Conservation (phyloP, 2,888 invertebrate genomes). For the Antheraea yamamai region DNA sequence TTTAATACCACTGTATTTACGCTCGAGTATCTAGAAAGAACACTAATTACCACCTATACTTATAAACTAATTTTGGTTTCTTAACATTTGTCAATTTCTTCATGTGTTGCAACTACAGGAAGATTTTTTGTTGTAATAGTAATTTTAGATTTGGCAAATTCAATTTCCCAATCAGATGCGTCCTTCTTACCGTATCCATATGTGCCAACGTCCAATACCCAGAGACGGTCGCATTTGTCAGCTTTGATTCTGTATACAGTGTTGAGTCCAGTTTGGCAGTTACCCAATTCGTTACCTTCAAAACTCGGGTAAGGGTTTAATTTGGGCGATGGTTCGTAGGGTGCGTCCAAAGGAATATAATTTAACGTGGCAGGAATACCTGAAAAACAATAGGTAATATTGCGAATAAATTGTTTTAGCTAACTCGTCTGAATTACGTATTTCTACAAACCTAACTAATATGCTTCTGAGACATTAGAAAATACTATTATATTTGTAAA, state of each 20-base stretch:
- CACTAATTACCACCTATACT: background rate
- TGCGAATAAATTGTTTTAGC: background rate
- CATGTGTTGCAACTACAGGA: background rate
- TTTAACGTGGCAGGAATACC: constrained; percentile 92
- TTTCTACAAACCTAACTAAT: too few relatives aligned
- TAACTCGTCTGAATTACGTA: too few relatives aligned
- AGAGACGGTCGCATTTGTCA: constrained; percentile 89
- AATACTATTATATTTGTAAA: background rate
- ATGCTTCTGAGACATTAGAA: too few relatives aligned
- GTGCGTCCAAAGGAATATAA: constrained; percentile 87
- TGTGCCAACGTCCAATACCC: constrained; percentile 93
- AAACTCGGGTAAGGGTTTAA: constrained; percentile 90
- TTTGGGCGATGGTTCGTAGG: constrained; percentile 86
- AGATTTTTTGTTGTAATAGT: background rate
- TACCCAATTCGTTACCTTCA: constrained; percentile 87
- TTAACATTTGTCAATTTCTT: background rate
- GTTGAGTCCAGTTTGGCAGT: constrained; percentile 87
- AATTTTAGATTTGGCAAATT: background rate
- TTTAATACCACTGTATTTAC: background rate
- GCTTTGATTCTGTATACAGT: constrained; percentile 91
- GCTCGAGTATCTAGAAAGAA: background rate
- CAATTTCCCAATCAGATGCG: background rate
- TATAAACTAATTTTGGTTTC: background rate
- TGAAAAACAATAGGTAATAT: constrained; percentile 49
- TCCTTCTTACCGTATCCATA: constrained; percentile 87